A percentile compares a stretch with the other conserved stretches of the same genome.
Conservation (phyloP, 1,140 invertebrate genomes). For the Penaeus indicus region DNA sequence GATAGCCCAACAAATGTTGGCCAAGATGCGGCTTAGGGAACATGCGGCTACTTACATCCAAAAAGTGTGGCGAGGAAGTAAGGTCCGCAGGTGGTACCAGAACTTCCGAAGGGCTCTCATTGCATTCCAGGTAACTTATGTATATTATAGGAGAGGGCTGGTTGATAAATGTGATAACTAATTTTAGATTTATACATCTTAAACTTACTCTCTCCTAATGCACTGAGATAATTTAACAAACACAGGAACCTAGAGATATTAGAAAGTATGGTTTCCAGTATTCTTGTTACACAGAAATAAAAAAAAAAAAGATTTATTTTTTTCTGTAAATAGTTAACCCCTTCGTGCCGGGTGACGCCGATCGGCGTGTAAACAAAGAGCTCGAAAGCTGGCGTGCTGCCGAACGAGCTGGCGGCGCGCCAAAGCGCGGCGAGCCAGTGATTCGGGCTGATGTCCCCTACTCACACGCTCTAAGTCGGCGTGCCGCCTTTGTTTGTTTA, state of each 20-base stretch:
- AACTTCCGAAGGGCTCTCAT: conserved; percentile 76
- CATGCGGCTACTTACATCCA: conserved; percentile 83
- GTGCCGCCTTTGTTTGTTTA: too few relatives aligned
- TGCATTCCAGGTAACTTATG: conserved; percentile 80
- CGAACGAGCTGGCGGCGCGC: too few relatives aligned
- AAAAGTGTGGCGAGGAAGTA: conserved; percentile 80
- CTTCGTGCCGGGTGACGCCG: too few relatives aligned
- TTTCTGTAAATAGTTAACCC: conserved; percentile 12
- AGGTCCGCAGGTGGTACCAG: conserved; percentile 78
- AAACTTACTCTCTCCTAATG: background rate
- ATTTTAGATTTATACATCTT: background rate
- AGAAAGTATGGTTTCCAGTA: background rate
- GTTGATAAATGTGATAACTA: conserved; percentile 67
- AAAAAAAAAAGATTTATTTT: background rate
- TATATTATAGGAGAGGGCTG: conserved; percentile 73
- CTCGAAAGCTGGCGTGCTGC: too few relatives aligned
- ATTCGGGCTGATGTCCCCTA: too few relatives aligned
- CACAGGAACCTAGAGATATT: background rate
- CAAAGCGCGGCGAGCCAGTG: too few relatives aligned
- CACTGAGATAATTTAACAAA: background rate
- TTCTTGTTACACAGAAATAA: background rate
- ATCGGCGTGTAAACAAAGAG: too few relatives aligned
- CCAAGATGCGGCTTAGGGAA: conserved; percentile 70
- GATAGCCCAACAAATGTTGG: conserved; percentile 70
- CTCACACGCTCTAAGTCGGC: too few relatives aligned